phyloP scores from a whole-genome alignment of 2,113 vertebrate species.

The Aphelocoma coerulescens region DNA sequence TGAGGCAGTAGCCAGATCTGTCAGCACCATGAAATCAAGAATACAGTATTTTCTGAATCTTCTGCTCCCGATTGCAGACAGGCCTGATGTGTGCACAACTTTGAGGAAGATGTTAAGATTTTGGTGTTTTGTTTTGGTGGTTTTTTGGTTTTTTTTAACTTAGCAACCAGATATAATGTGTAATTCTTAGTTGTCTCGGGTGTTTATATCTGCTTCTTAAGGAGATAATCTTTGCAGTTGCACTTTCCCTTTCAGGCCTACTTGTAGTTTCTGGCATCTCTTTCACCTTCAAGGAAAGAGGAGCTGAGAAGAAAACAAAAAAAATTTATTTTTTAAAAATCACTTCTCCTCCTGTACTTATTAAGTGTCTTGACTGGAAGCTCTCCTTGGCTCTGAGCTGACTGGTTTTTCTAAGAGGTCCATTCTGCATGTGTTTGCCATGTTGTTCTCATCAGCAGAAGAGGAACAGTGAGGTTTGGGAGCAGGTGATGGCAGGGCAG shows the following conservation, averaged over 20 bases:
- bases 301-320: not conserved
- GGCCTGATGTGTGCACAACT: not conserved
- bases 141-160: not conserved
- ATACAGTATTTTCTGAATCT: not conserved
- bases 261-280: not conserved
- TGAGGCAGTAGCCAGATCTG: not conserved
- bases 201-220: not conserved
- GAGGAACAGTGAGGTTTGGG: not conserved
- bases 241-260: not conserved
- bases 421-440: not conserved
- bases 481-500: not conserved
- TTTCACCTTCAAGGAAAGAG: not conserved
- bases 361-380: not conserved
- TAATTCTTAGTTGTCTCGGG: not conserved
- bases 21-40: not conserved
- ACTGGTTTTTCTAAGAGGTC: not conserved
- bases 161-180: not conserved
- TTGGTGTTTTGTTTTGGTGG: not conserved
- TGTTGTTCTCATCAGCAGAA: not conserved
- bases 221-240: not conserved
- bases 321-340: not conserved
- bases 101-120: not conserved
- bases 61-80: not conserved
- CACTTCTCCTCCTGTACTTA: not conserved
- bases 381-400: not conserved